Base-by-base conservation (phyloP, 2,797 vertebrate species). In the Gambusia yucatana region DNA sequence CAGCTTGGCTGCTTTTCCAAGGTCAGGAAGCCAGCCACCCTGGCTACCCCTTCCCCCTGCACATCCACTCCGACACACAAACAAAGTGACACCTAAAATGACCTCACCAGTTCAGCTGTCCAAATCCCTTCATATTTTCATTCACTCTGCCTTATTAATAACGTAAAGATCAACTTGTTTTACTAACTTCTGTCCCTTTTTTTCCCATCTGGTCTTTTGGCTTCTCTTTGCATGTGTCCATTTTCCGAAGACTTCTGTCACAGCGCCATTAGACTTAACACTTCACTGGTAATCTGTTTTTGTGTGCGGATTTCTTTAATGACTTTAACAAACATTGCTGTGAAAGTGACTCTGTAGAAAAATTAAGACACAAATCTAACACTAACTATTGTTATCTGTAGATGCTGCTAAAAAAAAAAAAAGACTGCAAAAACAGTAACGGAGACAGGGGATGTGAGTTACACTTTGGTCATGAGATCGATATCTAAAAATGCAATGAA, bases 1-100 rank as follows among this genome's bases (percentile, higher is more conserved):
- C 89, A 88, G 86, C 79, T 88, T 80, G 84, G 81, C 83, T 88
- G 86, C 84, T 89, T 84, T 85, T 88, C 85, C 84, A 90, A 89
- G 82, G 75, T 82, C 88, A 87, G 85, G 71, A 93, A 90, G 89
- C 82, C 89, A 89, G 76, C 82, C 82, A 86, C 74, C 67, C 48
- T 77, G 72, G 69, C 82, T 86, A 74, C 86, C 69, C 77, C 85
- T 79, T 72, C 84, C 14, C 84, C 79, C 84, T 55, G 80, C 72
- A 88, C 83, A 77, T 88, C 57, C 83, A 87, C 78, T 72, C 41
- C 22, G 17, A 57, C 25, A 82, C 75, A 89, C 71, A 71, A 47
- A 65, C 79, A 86, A 83, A 73, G 84, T 67, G 73, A 84, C 86
- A 86, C 80, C 88, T 89, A 73, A 72, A 76, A 81, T 80, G 83